Evolutionary conservation across 2,797 vertebrate species (phyloP), one percentile per base, ranked within the genome.

Genomic region (Silurus aristotelis): DNA sequence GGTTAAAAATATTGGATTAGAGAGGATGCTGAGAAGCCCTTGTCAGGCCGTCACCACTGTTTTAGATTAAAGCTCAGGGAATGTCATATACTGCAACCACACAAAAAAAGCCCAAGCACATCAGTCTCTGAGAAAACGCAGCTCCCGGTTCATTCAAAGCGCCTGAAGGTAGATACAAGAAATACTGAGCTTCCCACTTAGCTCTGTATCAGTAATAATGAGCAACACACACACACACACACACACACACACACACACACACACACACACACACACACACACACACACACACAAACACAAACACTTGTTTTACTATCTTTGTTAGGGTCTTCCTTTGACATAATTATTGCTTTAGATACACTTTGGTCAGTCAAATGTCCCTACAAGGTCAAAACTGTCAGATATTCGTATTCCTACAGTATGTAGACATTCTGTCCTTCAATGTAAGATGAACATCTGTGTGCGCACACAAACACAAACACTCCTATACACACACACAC

Each of bases 1-100:
- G 68, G 79, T 76, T 84, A 80, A 83, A 73, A 71, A 85, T 52
- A 73, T 73, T 80, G 80, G 76, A 58, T 70, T 64, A 61, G 20
- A 71, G 56, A 27, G 80, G 80, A 85, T 55, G 75, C 60, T 15
- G 55, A 77, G 43, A 70, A 79, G 79, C 46, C 20, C 58, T 25
- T 60, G 64, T 52, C 83, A 64, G 82, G 52, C 56, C 12, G 38
- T 80, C 56, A n/a, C 80, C 71, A 85, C 68, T 71, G 76, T 56
- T 61, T 19, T 12, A 84, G 83, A 78, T 83, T 76, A 77, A 43
- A 85, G 60, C 61, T 82, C 43, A 78, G 79, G 67, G 77, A 81
- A 82, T 83, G 70, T 70, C 67, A 61, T 86, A 79, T 70, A 66
- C 78, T 77, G 31, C 67, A 83, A 70, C 80, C 48, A 43, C 46